Evolutionary conservation across 64 coral and sea anemone species (phyloP).

Genomic region (Trachythela sp.): DNA sequence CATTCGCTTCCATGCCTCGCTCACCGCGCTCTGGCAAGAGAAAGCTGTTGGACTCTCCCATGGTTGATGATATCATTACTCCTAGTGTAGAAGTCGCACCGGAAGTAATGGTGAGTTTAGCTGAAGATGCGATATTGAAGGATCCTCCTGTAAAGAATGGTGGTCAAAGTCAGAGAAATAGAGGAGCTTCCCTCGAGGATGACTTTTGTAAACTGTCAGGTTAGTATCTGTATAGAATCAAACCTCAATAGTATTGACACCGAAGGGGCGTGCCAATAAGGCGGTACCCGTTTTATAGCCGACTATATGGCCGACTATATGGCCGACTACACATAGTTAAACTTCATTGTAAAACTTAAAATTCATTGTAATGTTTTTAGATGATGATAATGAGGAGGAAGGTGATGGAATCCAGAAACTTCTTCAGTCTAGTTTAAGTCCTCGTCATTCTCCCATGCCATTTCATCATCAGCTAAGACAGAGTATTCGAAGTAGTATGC

Average conservation of each 20-base stretch:
- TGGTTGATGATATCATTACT: neutral
- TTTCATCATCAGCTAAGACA: slow-evolving; percentile 66
- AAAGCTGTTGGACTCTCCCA: neutral
- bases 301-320: too few relatives aligned
- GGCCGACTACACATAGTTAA: too few relatives aligned
- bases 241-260: neutral
- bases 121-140: neutral
- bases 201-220: slow-evolving; percentile 15
- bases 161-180: neutral
- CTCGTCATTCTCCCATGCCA: slow-evolving; percentile 29
- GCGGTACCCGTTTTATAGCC: too few relatives aligned
- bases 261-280: too few relatives aligned
- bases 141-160: neutral
- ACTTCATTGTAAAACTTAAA: too few relatives aligned
- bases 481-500: slow-evolving; percentile 82
- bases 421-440: slow-evolving; percentile 58
- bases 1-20: neutral
- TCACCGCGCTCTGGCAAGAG: neutral
- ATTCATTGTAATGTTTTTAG: neutral
- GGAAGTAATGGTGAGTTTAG: neutral
- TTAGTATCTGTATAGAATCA: neutral
- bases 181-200: neutral
- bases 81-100: neutral
- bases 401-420: slow-evolving; percentile 68
- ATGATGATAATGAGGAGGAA: slow-evolving; percentile 73